These are phyloP conservation scores for Micropterix aruncella DNA, from an alignment of 2,888 invertebrate genomes.

Conservation along the genomic window DNA sequence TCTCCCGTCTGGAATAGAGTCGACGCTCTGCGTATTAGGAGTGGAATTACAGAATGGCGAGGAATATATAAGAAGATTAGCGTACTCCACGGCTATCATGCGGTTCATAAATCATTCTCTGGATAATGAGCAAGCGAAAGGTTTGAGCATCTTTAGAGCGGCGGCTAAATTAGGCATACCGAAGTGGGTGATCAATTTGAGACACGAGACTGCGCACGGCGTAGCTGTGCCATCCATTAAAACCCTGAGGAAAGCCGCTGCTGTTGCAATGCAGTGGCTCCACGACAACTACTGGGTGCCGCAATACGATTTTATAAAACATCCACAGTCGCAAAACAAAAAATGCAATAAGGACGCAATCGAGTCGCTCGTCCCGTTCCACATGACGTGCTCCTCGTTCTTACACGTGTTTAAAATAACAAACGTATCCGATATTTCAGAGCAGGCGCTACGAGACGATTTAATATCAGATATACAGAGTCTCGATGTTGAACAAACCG, in stretches of 20 bases:
- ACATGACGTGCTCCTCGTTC: slow-evolving; percentile 27
- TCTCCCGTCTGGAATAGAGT: slow-evolving; percentile 45
- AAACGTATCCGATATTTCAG: slow-evolving; percentile 25
- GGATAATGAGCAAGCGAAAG: slow-evolving; percentile 37
- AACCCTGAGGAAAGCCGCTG: slow-evolving; percentile 45
- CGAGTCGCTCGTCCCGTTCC: slow-evolving; percentile 23
- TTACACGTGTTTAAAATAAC: slow-evolving; percentile 25
- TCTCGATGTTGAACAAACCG: background rate
- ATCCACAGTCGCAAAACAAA: background rate
- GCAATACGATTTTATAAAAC: slow-evolving; percentile 22
- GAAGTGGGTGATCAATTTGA: slow-evolving; percentile 63
- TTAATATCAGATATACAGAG: slow-evolving; percentile 5
- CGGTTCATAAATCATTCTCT: slow-evolving; percentile 50
- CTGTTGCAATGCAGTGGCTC: slow-evolving; percentile 53
- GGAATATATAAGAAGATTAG: slow-evolving; percentile 35
- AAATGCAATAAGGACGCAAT: slow-evolving; percentile 18
- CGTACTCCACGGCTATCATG: slow-evolving; percentile 49
- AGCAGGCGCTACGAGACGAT: slow-evolving; percentile 21
- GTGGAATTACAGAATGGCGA: slow-evolving; percentile 28
- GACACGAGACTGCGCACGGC: slow-evolving; percentile 67
- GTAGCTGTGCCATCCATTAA: slow-evolving; percentile 48
- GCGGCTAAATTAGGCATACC: slow-evolving; percentile 56
- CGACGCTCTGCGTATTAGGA: slow-evolving; percentile 40
- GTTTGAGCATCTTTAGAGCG: slow-evolving; percentile 35
- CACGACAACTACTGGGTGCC: slow-evolving; percentile 50